Evolutionary conservation across 2,113 vertebrate genomes (phyloP).

Genomic region (Microcebus ravelobensis): DNA sequence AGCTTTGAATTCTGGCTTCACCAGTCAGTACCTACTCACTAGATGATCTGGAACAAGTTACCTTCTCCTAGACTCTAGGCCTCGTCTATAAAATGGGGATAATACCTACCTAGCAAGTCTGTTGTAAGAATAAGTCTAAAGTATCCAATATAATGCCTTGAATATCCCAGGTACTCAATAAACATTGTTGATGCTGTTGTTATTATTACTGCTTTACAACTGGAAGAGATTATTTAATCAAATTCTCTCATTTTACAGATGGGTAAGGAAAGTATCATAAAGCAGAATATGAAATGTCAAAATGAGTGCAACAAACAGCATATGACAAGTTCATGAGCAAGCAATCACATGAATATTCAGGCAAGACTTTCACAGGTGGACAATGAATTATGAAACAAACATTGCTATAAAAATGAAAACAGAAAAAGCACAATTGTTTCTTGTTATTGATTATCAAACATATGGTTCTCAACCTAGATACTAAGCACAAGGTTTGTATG

Average conservation of each 20-base stretch:
- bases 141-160: background rate
- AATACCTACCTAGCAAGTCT: constrained; percentile 10
- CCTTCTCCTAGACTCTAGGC: background rate
- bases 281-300: constrained; percentile 40
- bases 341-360: background rate
- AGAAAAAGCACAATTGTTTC: background rate
- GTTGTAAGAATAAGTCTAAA: background rate
- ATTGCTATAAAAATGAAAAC: background rate
- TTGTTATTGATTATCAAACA: constrained; percentile 43
- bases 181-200: background rate
- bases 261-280: constrained; percentile 19
- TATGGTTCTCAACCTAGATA: constrained; percentile 3
- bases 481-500: background rate
- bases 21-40: background rate
- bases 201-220: background rate
- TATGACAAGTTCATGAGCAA: constrained; percentile 24
- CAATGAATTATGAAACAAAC: background rate
- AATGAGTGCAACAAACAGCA: background rate
- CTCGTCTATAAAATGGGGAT: background rate
- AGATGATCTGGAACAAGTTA: background rate
- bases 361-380: background rate
- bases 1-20: constrained; percentile 4
- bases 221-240: background rate
- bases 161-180: background rate
- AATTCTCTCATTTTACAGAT: constrained; percentile 28